These are phyloP conservation scores for Fukomys damarensis DNA, from an alignment of 2,113 vertebrate species.

Conservation along the genomic window DNA sequence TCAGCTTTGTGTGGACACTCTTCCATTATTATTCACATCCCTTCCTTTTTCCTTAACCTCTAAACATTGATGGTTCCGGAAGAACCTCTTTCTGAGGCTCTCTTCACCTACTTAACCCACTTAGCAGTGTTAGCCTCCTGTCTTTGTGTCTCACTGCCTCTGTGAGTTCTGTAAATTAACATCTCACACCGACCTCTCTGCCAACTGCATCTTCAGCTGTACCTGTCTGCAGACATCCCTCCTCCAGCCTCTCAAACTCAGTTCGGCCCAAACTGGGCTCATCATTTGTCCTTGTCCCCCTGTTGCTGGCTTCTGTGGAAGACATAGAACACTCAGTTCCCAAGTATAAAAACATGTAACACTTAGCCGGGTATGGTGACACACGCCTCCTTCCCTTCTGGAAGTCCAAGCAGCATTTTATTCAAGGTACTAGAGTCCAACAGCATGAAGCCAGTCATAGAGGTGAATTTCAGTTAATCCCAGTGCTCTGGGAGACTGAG, in stretches of 20 bases:
- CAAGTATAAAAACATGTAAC: background rate
- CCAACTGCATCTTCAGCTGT: background rate
- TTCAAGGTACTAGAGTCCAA: background rate
- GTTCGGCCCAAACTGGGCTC: background rate
- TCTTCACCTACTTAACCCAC: background rate
- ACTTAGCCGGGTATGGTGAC: background rate
- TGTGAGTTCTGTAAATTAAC: background rate
- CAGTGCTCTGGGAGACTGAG: background rate
- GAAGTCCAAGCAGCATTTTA: background rate
- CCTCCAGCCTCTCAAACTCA: background rate
- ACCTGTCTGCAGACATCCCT: background rate
- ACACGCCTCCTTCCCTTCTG: background rate
- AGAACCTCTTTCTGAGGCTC: background rate
- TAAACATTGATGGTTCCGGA: background rate
- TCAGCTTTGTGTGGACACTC: background rate
- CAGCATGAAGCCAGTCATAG: background rate
- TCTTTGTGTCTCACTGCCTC: background rate
- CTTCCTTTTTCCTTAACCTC: slow-evolving; percentile 13
- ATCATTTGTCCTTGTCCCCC: background rate
- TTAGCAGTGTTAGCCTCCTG: background rate
- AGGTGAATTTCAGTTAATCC: background rate
- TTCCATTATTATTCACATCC: background rate
- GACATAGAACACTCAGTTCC: background rate
- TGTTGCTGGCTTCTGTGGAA: slow-evolving; percentile 5
- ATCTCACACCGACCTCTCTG: background rate